Conservation (phyloP, 2,888 invertebrate species). For the Acrobeloides nanus region DNA sequence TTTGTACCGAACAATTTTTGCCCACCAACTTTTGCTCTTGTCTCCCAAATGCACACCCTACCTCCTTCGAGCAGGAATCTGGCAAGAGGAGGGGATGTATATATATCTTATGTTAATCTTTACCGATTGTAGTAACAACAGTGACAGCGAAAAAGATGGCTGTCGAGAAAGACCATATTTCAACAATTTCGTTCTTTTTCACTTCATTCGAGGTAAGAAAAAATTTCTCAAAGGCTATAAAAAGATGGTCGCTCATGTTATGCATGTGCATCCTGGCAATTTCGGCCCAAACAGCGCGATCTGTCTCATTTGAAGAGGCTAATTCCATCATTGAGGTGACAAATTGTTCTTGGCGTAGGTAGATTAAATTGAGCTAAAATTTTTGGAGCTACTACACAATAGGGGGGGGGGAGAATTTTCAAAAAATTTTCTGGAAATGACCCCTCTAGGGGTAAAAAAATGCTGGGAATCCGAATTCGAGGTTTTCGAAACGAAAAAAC, state of each 20-base stretch:
- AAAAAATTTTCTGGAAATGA: no score
- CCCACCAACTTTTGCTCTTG: no score
- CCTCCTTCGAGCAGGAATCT: no score
- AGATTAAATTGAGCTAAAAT: slow-evolving; percentile 38
- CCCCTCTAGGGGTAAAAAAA: no score
- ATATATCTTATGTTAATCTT: no score
- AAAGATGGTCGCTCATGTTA: slow-evolving; percentile 51
- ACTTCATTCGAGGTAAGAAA: slow-evolving; percentile 50
- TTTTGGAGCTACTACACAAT: no score
- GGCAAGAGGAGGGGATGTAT: no score
- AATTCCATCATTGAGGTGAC: slow-evolving; percentile 30
- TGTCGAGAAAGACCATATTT: slow-evolving; percentile 53
- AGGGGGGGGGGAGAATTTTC: no score
- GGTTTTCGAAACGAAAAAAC: no score
- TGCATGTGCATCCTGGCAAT: slow-evolving; percentile 39
- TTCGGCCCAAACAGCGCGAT: slow-evolving; percentile 19
- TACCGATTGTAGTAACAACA: slow-evolving; percentile 52
- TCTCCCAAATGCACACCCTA: no score
- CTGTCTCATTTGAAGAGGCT: slow-evolving; percentile 23
- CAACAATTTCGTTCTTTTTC: slow-evolving; percentile 44
- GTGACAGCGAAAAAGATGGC: slow-evolving; percentile 54
- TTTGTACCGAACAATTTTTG: no score
- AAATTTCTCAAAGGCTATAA: slow-evolving; percentile 52
- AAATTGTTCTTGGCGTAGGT: slow-evolving; percentile 37
- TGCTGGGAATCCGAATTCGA: no score